Conservation (phyloP, 92 coral and sea anemone genomes). For the Virgularia gustaviana region DNA sequence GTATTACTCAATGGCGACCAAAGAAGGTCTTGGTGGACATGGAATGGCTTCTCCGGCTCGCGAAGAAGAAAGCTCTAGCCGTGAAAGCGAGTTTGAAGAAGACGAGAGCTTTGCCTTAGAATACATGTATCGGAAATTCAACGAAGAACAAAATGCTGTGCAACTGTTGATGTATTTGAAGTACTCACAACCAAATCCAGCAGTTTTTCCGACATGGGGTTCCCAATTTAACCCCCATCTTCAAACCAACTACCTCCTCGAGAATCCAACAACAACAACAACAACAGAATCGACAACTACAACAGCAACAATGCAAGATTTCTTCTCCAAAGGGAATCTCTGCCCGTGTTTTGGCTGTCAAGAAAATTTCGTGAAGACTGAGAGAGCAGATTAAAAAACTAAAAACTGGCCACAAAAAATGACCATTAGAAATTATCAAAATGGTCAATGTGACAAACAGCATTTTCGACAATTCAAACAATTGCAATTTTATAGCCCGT, state of each 20-base stretch:
- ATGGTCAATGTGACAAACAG: not conserved
- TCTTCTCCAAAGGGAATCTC: not conserved
- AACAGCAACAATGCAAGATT: too few relatives aligned
- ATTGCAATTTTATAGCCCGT: too few relatives aligned
- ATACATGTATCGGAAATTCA: constrained; percentile 81
- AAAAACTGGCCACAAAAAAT: not conserved
- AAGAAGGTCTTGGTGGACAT: constrained; percentile 19
- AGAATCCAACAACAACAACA: constrained; percentile 1
- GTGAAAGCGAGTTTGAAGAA: constrained; percentile 53
- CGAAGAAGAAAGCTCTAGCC: constrained; percentile 54
- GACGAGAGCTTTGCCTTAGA: constrained; percentile 58
- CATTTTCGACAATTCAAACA: not conserved
- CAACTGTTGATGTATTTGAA: constrained; percentile 82
- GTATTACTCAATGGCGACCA: constrained; percentile 52
- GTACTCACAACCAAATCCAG: constrained; percentile 61
- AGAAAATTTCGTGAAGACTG: constrained; percentile 9
- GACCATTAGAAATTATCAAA: not conserved
- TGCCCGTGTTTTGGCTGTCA: constrained; percentile 9
- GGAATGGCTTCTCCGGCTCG: constrained; percentile 39
- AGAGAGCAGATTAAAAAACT: not conserved
- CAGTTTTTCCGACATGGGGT: constrained; percentile 31
- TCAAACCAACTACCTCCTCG: constrained; percentile 15
- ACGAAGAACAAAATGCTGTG: constrained; percentile 89
- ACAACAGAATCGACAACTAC: too few relatives aligned
- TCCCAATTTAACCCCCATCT: constrained; percentile 24